Conservation (phyloP, 23 tunicate species). For the Botrylloides violaceus region DNA sequence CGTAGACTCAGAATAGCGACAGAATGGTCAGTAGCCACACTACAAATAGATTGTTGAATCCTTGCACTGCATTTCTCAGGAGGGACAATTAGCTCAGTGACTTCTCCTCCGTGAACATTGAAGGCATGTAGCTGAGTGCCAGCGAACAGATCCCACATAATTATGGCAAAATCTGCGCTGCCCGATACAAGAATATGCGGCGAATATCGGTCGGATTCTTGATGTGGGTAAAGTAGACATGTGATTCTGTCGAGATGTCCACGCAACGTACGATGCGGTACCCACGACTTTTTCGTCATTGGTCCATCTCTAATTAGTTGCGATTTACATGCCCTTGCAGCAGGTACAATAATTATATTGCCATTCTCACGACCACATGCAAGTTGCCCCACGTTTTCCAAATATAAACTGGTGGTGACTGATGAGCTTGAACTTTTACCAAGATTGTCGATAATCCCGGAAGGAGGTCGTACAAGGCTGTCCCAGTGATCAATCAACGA, state of each 20-base stretch:
- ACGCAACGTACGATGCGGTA: slow-evolving; percentile 60
- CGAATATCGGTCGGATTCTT: slow-evolving; percentile 60
- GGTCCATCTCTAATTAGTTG: slow-evolving; percentile 35
- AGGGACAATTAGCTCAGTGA: slow-evolving; percentile 57
- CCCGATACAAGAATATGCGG: slow-evolving; percentile 65
- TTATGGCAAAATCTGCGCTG: slow-evolving; percentile 80
- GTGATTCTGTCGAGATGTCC: slow-evolving; percentile 72
- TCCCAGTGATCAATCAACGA: slow-evolving; percentile 52
- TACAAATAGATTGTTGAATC: slow-evolving; percentile 64
- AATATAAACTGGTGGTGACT: slow-evolving; percentile 55
- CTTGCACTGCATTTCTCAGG: slow-evolving; percentile 74
- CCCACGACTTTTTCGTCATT: slow-evolving; percentile 24
- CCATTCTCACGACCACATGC: slow-evolving; percentile 93
- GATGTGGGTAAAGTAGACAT: slow-evolving; percentile 72
- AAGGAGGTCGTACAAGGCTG: slow-evolving; percentile 37
- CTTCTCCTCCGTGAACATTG: slow-evolving; percentile 68
- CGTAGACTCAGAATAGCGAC: slow-evolving; percentile 66
- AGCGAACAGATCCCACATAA: slow-evolving; percentile 67
- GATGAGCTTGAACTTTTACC: neutral
- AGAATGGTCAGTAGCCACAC: slow-evolving; percentile 80
- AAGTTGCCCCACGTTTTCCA: slow-evolving; percentile 45
- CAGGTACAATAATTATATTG: slow-evolving; percentile 71
- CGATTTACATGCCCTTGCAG: slow-evolving; percentile 65
- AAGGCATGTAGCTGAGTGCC: slow-evolving; percentile 62
- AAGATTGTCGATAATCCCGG: slow-evolving; percentile 69